phyloP scores from a whole-genome alignment of 2,888 invertebrate genomes.

The Drosophila tanythrix region DNA sequence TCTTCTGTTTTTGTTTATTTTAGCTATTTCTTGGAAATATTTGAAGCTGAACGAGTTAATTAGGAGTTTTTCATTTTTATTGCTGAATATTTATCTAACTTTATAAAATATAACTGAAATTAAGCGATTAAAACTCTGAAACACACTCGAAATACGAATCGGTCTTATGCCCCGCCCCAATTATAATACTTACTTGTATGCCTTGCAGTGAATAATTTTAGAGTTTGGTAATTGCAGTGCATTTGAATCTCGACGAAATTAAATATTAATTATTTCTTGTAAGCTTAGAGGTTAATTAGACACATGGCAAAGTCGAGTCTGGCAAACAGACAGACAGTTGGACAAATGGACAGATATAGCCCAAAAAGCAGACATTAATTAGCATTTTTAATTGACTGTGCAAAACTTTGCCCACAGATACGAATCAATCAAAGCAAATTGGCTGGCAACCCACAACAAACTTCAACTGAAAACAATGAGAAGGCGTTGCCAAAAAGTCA shows the following conservation, averaged over 20 bases:
- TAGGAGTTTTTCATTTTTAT: no score
- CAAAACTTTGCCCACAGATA: constrained; percentile 47
- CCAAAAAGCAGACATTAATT: constrained; percentile 44
- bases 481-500: constrained; percentile 48
- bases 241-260: constrained; percentile 26
- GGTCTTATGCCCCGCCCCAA: not conserved
- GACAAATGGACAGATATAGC: not conserved
- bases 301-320: constrained; percentile 17
- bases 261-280: constrained; percentile 40
- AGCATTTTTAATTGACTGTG: constrained; percentile 65
- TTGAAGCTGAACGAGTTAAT: no score
- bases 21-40: no score
- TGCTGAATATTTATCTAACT: no score
- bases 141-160: not conserved
- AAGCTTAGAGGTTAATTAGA: constrained; percentile 45
- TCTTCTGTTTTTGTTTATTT: no score
- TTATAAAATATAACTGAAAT: not conserved
- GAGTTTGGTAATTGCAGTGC: constrained; percentile 6
- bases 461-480: constrained; percentile 19
- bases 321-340: constrained; percentile 3
- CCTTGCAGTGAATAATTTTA: constrained; percentile 2
- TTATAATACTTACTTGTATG: no score
- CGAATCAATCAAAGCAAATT: constrained; percentile 61
- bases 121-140: not conserved
- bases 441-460: constrained; percentile 7